Evolutionary conservation across 2,113 vertebrate species (phyloP).

Genomic region (Embiotoca jacksoni): DNA sequence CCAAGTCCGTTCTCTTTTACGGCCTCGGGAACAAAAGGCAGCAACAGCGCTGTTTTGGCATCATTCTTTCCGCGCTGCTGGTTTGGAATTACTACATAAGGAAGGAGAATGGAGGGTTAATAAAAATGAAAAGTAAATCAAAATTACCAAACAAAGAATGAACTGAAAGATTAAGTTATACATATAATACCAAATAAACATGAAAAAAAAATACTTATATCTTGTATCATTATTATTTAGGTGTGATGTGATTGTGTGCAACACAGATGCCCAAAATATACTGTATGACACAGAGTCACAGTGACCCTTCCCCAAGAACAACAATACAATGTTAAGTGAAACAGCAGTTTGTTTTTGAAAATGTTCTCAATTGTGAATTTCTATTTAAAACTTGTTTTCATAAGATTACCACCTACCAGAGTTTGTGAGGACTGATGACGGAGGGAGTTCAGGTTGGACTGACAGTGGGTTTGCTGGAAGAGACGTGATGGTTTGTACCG

Average conservation of each 20-base stretch:
- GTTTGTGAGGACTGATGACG: constrained; percentile 41
- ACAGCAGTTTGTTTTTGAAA: neutral
- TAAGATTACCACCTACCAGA: constrained; percentile 66
- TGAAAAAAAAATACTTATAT: neutral
- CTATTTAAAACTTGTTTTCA: neutral
- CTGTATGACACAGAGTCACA: neutral
- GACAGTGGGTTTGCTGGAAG: constrained; percentile 16
- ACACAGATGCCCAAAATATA: neutral
- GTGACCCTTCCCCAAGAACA: too few species aligned
- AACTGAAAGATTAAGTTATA: neutral
- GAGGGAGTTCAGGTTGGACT: constrained; percentile 18
- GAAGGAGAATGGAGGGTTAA: neutral
- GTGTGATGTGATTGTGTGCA: too few species aligned
- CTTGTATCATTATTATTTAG: too few species aligned
- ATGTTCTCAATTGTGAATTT: neutral
- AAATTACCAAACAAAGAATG: neutral
- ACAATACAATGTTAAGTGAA: neutral
- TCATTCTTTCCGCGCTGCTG: constrained; percentile 57
- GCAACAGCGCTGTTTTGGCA: constrained; percentile 31
- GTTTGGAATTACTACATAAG: constrained; percentile 39
- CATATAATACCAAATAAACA: neutral
- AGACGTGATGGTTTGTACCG: neutral
- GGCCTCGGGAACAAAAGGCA: constrained; percentile 41
- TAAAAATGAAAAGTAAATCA: neutral
- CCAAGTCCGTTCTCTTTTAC: constrained; percentile 71